phyloP scores from a whole-genome alignment of 2,888 invertebrate genomes.

The Operophtera brumata region DNA sequence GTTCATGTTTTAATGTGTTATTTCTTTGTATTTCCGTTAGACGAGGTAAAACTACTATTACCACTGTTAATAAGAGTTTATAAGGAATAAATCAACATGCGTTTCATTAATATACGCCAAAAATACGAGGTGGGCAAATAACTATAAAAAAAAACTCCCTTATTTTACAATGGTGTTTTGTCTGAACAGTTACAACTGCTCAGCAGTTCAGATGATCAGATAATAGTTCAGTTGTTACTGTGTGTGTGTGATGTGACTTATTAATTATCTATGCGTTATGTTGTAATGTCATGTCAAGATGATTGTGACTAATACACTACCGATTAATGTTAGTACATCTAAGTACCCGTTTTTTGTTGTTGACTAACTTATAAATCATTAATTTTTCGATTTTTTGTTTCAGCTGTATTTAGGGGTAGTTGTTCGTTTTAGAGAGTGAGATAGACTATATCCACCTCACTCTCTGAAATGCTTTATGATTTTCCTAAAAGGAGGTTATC shows the following conservation, averaged over 20 bases:
- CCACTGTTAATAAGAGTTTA: too few species aligned
- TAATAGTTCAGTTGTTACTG: too few species aligned
- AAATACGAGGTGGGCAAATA: too few species aligned
- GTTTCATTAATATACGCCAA: too few species aligned
- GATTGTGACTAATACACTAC: neutral
- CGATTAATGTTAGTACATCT: conserved; percentile 22
- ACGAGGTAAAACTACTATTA: too few species aligned
- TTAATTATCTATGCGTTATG: neutral
- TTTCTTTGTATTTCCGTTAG: too few species aligned
- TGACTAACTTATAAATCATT: conserved; percentile 24
- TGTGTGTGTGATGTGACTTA: neutral
- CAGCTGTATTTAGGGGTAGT: conserved; percentile 34
- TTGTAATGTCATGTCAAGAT: conserved; percentile 2
- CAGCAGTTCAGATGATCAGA: neutral
- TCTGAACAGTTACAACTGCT: too few species aligned
- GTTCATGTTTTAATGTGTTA: too few species aligned
- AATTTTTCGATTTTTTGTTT: conserved; percentile 39
- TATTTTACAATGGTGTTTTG: too few species aligned
- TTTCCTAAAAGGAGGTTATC: conserved; percentile 1
- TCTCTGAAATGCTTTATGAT: conserved; percentile 15
- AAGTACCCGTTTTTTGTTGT: conserved; percentile 4
- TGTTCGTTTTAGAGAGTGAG: conserved; percentile 20
- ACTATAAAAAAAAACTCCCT: too few species aligned
- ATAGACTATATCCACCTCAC: conserved; percentile 1
- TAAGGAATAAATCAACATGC: too few species aligned